Conservation (phyloP, 2,797 vertebrate species). For the Amblyraja radiata region DNA sequence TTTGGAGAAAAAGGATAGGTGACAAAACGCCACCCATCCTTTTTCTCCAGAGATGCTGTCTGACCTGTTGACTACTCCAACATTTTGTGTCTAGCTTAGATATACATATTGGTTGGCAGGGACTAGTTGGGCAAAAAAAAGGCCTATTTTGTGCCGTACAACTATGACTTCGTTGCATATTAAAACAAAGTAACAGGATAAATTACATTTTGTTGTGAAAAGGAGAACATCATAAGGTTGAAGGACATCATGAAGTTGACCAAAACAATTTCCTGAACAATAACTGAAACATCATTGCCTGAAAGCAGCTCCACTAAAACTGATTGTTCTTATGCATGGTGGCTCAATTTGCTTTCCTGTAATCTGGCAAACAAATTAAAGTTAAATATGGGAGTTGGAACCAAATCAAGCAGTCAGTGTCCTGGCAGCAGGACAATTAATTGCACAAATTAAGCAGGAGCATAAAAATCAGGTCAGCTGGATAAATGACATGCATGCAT, state of each 20-base stretch:
- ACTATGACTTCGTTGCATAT: no score
- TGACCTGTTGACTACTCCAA: no score
- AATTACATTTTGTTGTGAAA: neutral
- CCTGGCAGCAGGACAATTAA: neutral
- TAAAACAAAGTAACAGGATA: neutral
- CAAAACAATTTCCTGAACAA: neutral
- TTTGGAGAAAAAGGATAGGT: no score
- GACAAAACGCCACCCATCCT: no score
- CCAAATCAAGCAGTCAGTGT: neutral
- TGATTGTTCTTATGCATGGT: neutral
- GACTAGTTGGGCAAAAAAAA: no score
- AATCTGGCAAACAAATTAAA: neutral
- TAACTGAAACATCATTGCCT: neutral
- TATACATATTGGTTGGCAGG: no score
- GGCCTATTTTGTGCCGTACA: no score
- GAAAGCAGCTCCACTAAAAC: neutral
- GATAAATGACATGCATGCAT: neutral
- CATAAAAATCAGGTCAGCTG: neutral
- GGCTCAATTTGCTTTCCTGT: neutral
- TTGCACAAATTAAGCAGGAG: neutral
- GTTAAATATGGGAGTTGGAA: neutral
- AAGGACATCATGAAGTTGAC: neutral
- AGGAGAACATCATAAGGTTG: neutral
- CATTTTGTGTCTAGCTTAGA: no score
- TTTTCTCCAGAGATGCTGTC: no score